Evolutionary conservation across 1,140 invertebrate genomes (phyloP), one percentile per base, ranked within the genome.

Genomic region (Nilaparvata lugens): DNA sequence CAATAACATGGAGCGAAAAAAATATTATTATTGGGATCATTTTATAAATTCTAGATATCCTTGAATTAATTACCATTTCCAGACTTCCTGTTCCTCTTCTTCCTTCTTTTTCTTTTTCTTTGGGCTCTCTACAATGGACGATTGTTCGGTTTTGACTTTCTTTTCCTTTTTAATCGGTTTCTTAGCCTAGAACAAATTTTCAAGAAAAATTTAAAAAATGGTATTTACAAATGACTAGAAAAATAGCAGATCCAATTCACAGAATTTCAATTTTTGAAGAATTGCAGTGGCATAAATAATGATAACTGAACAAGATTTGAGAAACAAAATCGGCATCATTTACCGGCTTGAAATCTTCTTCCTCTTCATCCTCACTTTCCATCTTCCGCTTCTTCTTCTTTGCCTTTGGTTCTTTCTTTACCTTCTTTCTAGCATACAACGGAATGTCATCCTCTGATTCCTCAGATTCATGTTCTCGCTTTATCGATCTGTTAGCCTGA

Each of bases 41-140:
- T 28, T 28, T 28, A 28, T 4, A 28, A 3, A 28, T 28, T 3
- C 25, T 28, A 11, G 7, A 35, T 11, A 4, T 11, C 13, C 13
- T 35, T 4, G 13, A 35, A 35, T 48, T 14, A 73, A 76, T 80
- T 78, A 93, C 91, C 92, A 97, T 83, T 92, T 93, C 93, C 93
- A 97, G 62, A 94, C 89, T 76, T 95, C 87, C 69, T 81, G 81
- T 67, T 86, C 83, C 68, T 90, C 86, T 62, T 91, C 88, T 64
- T 88, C 83, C 70, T 91, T 86, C 69, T 90, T 91, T 88, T 89
- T 62, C 79, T 80, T 65, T 70, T 77, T 65, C 23, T 63, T 67
- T 68, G 68, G 71, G 67, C 60, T 59, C 68, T 65, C 72, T 71
- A 40, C 62, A 2, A 60, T 51, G 64, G 18, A 23, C 64, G 67